A percentile compares a stretch with the other conserved stretches of the same genome.
phyloP scores from a whole-genome alignment of 2,113 vertebrate genomes.

The Cairina moschata region DNA sequence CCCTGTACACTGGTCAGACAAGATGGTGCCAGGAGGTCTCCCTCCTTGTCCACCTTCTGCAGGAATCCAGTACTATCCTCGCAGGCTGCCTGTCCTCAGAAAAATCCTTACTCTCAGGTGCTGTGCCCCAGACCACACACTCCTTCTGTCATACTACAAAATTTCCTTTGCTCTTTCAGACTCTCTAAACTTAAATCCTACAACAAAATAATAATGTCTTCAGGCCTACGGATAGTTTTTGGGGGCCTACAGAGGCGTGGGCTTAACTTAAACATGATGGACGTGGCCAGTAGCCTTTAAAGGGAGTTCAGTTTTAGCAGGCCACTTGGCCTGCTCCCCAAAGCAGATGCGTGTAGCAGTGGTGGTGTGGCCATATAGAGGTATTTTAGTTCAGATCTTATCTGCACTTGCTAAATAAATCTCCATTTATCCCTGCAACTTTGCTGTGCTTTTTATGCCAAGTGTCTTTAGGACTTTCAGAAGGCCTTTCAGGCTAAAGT shows the following conservation, averaged over 20 bases:
- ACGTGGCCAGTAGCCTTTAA: neutral
- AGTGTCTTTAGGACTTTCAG: neutral
- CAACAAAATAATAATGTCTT: neutral
- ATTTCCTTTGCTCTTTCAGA: neutral
- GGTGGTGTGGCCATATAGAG: too few relatives aligned
- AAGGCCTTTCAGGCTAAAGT: neutral
- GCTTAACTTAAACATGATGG: neutral
- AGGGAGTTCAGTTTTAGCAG: neutral
- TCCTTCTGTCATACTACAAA: neutral
- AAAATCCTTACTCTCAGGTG: neutral
- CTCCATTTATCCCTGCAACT: neutral
- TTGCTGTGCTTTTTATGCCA: neutral
- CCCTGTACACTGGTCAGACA: neutral
- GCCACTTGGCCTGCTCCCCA: neutral
- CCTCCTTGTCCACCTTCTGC: neutral
- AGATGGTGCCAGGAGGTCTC: neutral
- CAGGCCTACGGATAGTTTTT: neutral
- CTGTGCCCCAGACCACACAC: fast-evolving
- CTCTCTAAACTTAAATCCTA: neutral
- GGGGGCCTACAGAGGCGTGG: neutral
- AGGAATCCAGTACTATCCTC: neutral
- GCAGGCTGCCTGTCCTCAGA: neutral
- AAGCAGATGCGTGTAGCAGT: neutral
- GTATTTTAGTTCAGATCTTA: neutral
- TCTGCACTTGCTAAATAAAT: neutral